Evolutionary conservation across 2,113 vertebrate species (phyloP).

Genomic region (Lipotes vexillifer): DNA sequence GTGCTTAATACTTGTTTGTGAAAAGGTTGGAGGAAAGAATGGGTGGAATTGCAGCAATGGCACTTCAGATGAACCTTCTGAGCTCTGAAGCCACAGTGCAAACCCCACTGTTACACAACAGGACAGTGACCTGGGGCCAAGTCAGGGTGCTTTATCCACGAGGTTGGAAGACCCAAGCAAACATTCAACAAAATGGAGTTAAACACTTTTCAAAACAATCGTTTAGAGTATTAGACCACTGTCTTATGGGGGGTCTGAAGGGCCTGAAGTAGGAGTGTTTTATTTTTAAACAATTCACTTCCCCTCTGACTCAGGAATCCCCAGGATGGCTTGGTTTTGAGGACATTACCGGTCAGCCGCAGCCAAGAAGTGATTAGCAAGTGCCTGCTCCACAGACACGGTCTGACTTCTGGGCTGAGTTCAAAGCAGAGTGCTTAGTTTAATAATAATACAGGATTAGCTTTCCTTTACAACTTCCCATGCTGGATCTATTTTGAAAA

Average conservation of each 20-base stretch:
- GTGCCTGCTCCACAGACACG: not conserved
- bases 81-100: not conserved
- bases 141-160: not conserved
- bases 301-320: conserved; percentile 70
- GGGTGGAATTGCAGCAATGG: not conserved
- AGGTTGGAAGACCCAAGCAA: conserved; percentile 46
- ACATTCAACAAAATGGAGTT: conserved; percentile 52
- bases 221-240: not conserved
- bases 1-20: not conserved
- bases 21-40: not conserved
- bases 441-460: not conserved
- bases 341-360: conserved; percentile 49
- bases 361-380: conserved; percentile 45
- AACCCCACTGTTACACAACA: not conserved
- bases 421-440: conserved; percentile 29
- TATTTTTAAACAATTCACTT: conserved; percentile 57
- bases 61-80: not conserved
- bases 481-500: not conserved
- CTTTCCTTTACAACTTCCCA: not conserved
- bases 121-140: not conserved
- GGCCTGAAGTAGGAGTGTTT: not conserved
- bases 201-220: conserved; percentile 49
- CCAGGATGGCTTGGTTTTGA: conserved; percentile 47
- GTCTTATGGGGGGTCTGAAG: conserved; percentile 27
- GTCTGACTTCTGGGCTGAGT: conserved; percentile 1